Evolutionary conservation across 2,888 invertebrate genomes (phyloP).

Genomic region (Gymnoscelis rufifasciata): DNA sequence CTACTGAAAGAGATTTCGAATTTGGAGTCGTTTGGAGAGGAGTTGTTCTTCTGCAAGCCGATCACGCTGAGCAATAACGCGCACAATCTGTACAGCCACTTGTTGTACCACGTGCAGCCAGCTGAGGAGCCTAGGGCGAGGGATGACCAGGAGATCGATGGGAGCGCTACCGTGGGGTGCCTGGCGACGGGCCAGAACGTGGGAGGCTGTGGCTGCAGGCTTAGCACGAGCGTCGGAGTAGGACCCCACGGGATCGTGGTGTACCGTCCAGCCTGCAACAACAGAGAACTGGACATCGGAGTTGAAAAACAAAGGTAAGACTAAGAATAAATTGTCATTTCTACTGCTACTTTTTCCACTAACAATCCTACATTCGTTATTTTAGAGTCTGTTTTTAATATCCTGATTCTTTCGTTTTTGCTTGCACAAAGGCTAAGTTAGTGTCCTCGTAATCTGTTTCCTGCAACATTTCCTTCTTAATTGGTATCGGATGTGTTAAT

Average conservation of each 20-base stretch:
- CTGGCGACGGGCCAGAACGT: conserved; percentile 63
- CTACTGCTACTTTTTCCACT: too few relatives aligned
- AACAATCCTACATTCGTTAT: too few relatives aligned
- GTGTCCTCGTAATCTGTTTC: conserved; percentile 7
- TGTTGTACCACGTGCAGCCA: conserved; percentile 80
- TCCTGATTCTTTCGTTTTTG: not conserved
- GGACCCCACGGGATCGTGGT: conserved; percentile 91
- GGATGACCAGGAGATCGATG: conserved; percentile 68
- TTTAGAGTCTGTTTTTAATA: too few relatives aligned
- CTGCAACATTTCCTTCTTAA: conserved; percentile 9
- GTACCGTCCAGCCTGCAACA: conserved; percentile 73
- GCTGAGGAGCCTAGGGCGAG: conserved; percentile 73
- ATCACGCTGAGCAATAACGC: conserved; percentile 80
- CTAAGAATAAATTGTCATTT: not conserved
- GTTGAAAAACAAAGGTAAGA: conserved; percentile 82
- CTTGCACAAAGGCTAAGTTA: not conserved
- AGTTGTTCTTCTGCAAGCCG: conserved; percentile 87
- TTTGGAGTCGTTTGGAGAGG: conserved; percentile 90
- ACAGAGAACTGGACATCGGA: conserved; percentile 78
- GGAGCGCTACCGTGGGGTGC: conserved; percentile 68
- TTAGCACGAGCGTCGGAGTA: conserved; percentile 83
- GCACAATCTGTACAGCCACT: conserved; percentile 86
- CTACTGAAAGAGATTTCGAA: conserved; percentile 88
- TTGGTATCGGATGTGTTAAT: conserved; percentile 10
- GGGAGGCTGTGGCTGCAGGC: conserved; percentile 68